Base-by-base conservation (phyloP, 2,888 invertebrate genomes). In the Oligia latruncula region DNA sequence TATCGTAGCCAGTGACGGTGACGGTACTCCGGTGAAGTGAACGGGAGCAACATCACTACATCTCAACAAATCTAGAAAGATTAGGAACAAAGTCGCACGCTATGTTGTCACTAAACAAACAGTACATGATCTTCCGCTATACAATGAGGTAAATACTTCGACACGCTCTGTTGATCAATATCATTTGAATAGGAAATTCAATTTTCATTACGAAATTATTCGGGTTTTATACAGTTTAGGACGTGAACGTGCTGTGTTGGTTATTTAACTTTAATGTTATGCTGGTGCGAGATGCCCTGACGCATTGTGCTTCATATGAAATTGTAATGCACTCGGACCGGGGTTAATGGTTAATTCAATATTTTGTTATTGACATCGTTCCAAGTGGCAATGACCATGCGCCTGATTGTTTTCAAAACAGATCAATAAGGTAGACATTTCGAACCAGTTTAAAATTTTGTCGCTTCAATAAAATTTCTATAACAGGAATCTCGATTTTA, bases 51-150 rank as follows among this genome's bases (percentile, higher is more conserved):
- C 80, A 83, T 88, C 87, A 90, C 81, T 81, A 88, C 80, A 87
- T 73, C 71, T 82, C 82, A 82, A 85, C 67, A 80, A 85, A 85
- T 87, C 83, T 89, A 86, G 75, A 88, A 85, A 75, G 71, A 83
- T 77, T 67, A 83, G 82, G 82, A 89, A 90, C 92, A 93, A 94
- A 95, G 94, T 89, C 94, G 95, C 96, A 96, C 95, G 94, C 94
- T 94, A 92, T 86, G 74, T 77, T 82, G 74, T 82, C 86, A 81
- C 55, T 64, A 68, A 71, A 72, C 46, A 78, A 77, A 60, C 43
- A 68, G 46, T 71, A 70, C 58, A 71, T 72, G 74, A 66, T 83
- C 74, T 74, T 83, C 79, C 35, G 71, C 23, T 78, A 75, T 13
- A 78, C 67, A 74, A 55, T 66, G 78, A 82, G 23, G 74, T 77